Percentiles rank a stretch among this genome's conserved stretches.
These are phyloP conservation scores for Hypsopygia costalis DNA, from an alignment of 2,888 invertebrate species.

Conservation along the genomic window DNA sequence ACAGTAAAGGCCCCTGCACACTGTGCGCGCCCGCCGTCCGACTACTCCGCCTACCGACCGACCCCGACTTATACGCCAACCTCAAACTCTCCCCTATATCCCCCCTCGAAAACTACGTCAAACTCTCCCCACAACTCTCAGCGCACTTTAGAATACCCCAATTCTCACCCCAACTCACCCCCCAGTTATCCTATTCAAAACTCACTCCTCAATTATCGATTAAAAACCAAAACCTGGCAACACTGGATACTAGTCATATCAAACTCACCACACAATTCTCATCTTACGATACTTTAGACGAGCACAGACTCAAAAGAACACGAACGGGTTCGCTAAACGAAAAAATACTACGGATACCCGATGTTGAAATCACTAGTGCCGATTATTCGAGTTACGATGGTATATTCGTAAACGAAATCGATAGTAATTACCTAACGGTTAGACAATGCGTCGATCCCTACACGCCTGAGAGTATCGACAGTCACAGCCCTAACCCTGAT, in stretches of 20 bases:
- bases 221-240: background rate
- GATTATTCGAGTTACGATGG: conserved; percentile 61
- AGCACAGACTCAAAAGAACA: conserved; percentile 36
- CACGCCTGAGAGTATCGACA: conserved; percentile 91
- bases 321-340: conserved; percentile 60
- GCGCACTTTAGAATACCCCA: conserved; percentile 3
- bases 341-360: conserved; percentile 52
- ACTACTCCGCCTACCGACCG: conserved; percentile 35
- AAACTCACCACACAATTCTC: conserved; percentile 2
- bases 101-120: conserved; percentile 10
- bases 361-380: conserved; percentile 74
- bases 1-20: conserved; percentile 57
- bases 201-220: background rate
- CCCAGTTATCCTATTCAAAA: background rate
- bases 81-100: conserved; percentile 23
- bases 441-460: conserved; percentile 83
- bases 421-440: conserved; percentile 66
- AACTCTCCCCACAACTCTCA: conserved; percentile 16
- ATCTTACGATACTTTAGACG: conserved; percentile 28
- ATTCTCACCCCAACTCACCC: background rate
- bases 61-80: conserved; percentile 46
- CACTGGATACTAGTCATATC: conserved; percentile 16
- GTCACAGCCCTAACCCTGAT: conserved; percentile 84
- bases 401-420: conserved; percentile 78
- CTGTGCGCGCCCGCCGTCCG: conserved; percentile 39